A percentile compares a stretch with the other conserved stretches of the same genome.
These are phyloP conservation scores for Melanotaenia boesemani DNA, from an alignment of 2,797 vertebrate genomes.

Conservation along the genomic window DNA sequence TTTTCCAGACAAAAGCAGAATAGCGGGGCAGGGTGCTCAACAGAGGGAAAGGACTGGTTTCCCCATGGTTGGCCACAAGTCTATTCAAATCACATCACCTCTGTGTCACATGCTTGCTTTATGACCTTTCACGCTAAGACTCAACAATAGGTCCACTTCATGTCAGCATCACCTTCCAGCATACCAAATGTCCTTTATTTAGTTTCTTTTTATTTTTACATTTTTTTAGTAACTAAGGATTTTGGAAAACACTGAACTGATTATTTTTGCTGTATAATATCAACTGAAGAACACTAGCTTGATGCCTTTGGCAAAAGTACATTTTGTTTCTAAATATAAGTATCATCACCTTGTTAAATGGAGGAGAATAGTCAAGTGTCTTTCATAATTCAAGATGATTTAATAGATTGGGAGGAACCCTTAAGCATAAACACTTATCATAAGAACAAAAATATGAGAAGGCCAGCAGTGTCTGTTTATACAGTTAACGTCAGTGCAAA, in stretches of 20 bases:
- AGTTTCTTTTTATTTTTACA: conserved; percentile 29
- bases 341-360: conserved; percentile 48
- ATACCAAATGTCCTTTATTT: conserved; percentile 31
- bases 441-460: conserved; percentile 50
- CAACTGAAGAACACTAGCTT: conserved; percentile 17
- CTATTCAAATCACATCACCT: conserved; percentile 73
- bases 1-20: conserved; percentile 64
- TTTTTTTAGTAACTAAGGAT: conserved; percentile 18
- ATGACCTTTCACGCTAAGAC: conserved; percentile 74
- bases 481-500: conserved; percentile 53
- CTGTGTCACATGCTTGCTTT: conserved; percentile 66
- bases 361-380: conserved; percentile 53
- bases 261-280: conserved; percentile 28
- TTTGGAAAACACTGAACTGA: conserved; percentile 16
- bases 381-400: conserved; percentile 41
- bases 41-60: conserved; percentile 62
- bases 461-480: conserved; percentile 51
- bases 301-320: conserved; percentile 14
- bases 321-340: conserved; percentile 21
- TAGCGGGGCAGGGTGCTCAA: conserved; percentile 54
- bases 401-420: conserved; percentile 60
- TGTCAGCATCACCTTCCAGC: conserved; percentile 52
- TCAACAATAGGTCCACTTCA: conserved; percentile 66
- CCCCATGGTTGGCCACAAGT: conserved; percentile 70
- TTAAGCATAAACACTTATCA: conserved; percentile 58